Evolutionary conservation across 2,888 invertebrate genomes (phyloP), one percentile per base, ranked within the genome.

Genomic region (Hyalella azteca): DNA sequence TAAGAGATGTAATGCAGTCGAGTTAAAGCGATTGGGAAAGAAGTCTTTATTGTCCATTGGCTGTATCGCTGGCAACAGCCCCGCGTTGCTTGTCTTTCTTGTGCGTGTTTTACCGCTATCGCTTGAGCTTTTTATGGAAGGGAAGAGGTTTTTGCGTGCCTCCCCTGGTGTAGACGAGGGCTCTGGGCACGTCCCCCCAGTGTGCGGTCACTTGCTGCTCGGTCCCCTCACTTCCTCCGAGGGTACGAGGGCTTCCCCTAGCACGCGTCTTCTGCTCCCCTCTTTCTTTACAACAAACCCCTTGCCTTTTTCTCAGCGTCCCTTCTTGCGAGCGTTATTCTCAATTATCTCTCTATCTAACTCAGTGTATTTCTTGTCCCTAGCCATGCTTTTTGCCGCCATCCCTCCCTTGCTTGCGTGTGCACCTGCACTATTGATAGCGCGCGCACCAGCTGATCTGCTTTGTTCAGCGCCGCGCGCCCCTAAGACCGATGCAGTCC

Each of bases 251-350:
- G 32, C 45, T 78, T 50, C 78, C 66, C 78, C 45, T 76, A 26
- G 22, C 76, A 48, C 15, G 49, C 76, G 40, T 76, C 76, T 76
- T 48, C 76, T 29, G 48, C 39, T 66, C 66, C 66, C 66, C 66
- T 66, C 66, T 66, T 66, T 66, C 66, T 66, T 66, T 66, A 66
- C 66, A 66, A 19, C 66, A 36, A 66, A 66, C 66, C 66, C 66
- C 66, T 66, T 32, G 36, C 29, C 32, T 66, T 66, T 66, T 66
- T 66, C 66, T 66, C 66, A n/a, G 7, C 39, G 66, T 66, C 66
- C 66, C 66, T 66, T 66, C 66, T 66, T 66, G 66, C 66, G 29
- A 66, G 66, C 66, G 66, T 39, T 66, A 66, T 66, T 39, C 66
- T 66, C 66, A 32, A 66, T 66, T 66, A 66, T 66, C 39, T 39